Evolutionary conservation across 1,140 invertebrate genomes (phyloP).

Genomic region (Subanguina moxae): DNA sequence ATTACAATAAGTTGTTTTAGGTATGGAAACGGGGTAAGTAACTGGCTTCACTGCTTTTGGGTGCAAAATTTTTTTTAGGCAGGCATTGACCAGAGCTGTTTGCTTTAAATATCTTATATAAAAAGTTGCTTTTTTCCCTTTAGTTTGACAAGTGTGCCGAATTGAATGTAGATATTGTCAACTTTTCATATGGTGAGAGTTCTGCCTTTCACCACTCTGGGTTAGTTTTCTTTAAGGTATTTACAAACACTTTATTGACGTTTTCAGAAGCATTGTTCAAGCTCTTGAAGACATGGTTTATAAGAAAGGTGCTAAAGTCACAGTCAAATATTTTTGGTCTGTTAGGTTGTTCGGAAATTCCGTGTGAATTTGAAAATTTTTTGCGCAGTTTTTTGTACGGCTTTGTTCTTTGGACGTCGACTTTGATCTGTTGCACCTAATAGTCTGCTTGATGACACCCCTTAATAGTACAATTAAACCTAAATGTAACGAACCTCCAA

Average conservation of each 20-base stretch:
- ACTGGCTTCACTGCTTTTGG: too few species aligned
- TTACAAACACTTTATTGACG: background rate
- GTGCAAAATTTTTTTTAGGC: too few species aligned
- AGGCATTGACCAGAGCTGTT: conserved; percentile 76
- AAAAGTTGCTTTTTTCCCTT: conserved; percentile 11
- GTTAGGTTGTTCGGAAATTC: too few species aligned
- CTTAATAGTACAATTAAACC: too few species aligned
- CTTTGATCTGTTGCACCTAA: too few species aligned
- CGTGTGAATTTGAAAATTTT: too few species aligned
- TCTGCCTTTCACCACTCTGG: conserved; percentile 83
- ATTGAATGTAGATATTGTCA: conserved; percentile 74
- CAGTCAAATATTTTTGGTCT: too few species aligned
- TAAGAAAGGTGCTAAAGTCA: conserved; percentile 15
- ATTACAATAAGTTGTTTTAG: too few species aligned
- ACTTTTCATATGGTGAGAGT: conserved; percentile 96
- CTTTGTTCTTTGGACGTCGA: too few species aligned
- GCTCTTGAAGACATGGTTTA: conserved; percentile 19
- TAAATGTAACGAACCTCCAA: too few species aligned
- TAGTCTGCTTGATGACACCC: too few species aligned
- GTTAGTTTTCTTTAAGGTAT: conserved; percentile 61
- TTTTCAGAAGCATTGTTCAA: background rate
- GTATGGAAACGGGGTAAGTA: conserved; percentile 85
- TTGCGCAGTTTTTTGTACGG: too few species aligned
- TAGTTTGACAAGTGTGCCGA: conserved; percentile 65
- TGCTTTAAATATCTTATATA: background rate